A percentile compares a stretch with the other conserved stretches of the same genome.
phyloP scores from a whole-genome alignment of 1,140 invertebrate species.

The Pseudomyrmex pallidus region DNA sequence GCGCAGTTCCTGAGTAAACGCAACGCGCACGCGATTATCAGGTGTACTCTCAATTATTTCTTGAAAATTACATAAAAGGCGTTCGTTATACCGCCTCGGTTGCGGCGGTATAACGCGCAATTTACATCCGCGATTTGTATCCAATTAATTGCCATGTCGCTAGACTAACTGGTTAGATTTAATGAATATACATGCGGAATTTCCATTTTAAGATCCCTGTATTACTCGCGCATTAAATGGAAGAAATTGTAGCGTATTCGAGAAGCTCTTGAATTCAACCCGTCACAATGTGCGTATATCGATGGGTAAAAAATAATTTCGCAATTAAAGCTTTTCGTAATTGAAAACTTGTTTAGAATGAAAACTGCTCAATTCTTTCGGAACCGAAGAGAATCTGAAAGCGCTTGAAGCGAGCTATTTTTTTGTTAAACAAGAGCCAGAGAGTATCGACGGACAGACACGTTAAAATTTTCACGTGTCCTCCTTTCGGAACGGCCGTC shows the following conservation, averaged over 20 bases:
- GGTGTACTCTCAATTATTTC: neutral
- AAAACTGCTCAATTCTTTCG: no score
- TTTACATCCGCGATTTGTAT: slow-evolving; percentile 9
- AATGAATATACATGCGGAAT: slow-evolving; percentile 28
- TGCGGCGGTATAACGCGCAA: neutral
- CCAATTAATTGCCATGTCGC: slow-evolving; percentile 26
- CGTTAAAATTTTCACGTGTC: neutral
- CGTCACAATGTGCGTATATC: neutral
- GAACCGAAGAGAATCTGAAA: no score
- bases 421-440: no score
- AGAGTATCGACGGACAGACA: neutral
- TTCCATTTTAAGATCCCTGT: slow-evolving; percentile 10
- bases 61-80: slow-evolving; percentile 23
- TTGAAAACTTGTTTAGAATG: neutral
- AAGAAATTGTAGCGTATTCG: neutral
- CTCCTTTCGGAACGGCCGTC: neutral
- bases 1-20: no score
- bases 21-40: neutral
- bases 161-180: slow-evolving; percentile 41
- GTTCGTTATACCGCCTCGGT: slow-evolving; percentile 4
- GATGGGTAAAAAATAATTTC: neutral
- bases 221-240: neutral
- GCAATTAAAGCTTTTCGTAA: neutral
- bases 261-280: neutral
- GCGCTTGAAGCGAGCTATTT: no score